Conservation (phyloP, 2,888 invertebrate genomes). For the Callimorpha dominula region DNA sequence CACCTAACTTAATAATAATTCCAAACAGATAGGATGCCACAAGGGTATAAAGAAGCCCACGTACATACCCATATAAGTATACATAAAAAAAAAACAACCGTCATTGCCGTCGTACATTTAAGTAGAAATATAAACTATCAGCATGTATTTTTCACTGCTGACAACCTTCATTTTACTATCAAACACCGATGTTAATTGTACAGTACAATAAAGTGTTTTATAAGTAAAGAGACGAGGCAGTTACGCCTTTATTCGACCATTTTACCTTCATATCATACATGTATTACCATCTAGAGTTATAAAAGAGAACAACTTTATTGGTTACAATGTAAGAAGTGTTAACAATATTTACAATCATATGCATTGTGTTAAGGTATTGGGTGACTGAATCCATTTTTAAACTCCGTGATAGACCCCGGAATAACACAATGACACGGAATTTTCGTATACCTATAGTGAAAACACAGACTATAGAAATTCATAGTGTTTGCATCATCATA, state of each 20-base stretch:
- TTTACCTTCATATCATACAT: constrained; percentile 5
- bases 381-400: background rate
- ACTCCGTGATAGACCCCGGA: too few species aligned
- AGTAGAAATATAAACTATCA: too few species aligned
- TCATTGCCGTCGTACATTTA: too few species aligned
- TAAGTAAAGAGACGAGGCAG: background rate
- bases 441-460: too few species aligned
- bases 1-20: background rate
- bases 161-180: background rate
- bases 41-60: background rate
- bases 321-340: constrained; percentile 5
- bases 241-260: constrained; percentile 6
- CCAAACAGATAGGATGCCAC: background rate
- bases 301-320: constrained; percentile 22
- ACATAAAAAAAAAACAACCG: too few species aligned
- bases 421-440: too few species aligned
- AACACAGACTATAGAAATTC: too few species aligned
- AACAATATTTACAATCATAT: constrained; percentile 2
- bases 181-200: background rate
- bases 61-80: background rate
- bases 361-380: background rate
- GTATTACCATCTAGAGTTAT: constrained; percentile 1
- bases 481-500: too few species aligned
- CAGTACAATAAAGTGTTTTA: background rate
- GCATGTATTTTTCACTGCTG: too few species aligned